phyloP scores from a whole-genome alignment of 2,113 vertebrate genomes.

The Zeus faber region DNA sequence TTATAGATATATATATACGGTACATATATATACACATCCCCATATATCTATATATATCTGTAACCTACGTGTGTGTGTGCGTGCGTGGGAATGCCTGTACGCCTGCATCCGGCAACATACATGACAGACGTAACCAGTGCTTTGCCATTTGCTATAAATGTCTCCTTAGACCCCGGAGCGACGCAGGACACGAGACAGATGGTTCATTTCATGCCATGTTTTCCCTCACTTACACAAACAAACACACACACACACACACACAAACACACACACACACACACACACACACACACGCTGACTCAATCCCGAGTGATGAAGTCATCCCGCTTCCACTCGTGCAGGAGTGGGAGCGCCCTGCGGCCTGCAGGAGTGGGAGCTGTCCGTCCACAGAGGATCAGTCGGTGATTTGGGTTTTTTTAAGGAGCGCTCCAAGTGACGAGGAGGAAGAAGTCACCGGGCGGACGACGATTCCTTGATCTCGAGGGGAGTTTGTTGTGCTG shows the following conservation, averaged over 20 bases:
- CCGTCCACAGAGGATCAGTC: conserved; percentile 26
- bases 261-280: conserved; percentile 23
- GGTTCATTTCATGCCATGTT: conserved; percentile 65
- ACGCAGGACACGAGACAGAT: conserved; percentile 63
- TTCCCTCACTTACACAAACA: conserved; percentile 43
- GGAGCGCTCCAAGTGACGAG: conserved; percentile 54
- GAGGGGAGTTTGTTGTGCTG: conserved; percentile 46
- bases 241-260: conserved; percentile 2
- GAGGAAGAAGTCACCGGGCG: conserved; percentile 46
- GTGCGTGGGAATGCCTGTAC: too few species aligned
- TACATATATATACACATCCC: too few species aligned
- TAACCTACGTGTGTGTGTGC: too few species aligned
- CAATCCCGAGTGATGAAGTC: conserved; percentile 54
- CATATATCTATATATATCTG: too few species aligned
- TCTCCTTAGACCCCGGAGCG: conserved; percentile 58
- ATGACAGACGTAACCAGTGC: conserved; percentile 66
- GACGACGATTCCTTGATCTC: conserved; percentile 49
- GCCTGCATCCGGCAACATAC: conserved; percentile 64
- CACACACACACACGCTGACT: conserved; percentile 22
- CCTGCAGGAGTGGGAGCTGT: conserved; percentile 20
- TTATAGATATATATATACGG: too few species aligned
- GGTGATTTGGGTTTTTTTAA: conserved; percentile 49
- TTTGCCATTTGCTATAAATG: conserved; percentile 65
- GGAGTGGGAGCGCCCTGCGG: conserved; percentile 19
- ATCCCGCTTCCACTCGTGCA: conserved; percentile 31